A percentile compares a stretch with the other conserved stretches of the same genome.
Evolutionary conservation across 2,113 vertebrate genomes (phyloP).

Genomic region (Candoia aspera): DNA sequence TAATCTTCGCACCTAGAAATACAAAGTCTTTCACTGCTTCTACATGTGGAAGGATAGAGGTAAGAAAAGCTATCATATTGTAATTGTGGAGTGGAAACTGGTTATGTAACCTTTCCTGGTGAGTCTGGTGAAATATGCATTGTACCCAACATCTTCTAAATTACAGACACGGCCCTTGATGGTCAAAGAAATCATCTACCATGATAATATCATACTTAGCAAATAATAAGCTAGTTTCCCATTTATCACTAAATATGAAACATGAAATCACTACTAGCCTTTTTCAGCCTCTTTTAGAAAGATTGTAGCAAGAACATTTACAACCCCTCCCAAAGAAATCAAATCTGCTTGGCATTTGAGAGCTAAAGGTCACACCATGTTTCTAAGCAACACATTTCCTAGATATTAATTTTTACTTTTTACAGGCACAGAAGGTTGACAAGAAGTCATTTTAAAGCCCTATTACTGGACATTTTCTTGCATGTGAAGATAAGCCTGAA

Average conservation of each 20-base stretch:
- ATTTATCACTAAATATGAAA: neutral
- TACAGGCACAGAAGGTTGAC: neutral
- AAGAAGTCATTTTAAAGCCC: neutral
- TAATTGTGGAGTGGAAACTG: neutral
- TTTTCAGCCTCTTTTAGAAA: neutral
- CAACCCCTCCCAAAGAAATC: slow-evolving; percentile 9
- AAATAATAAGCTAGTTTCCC: neutral
- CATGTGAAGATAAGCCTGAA: neutral
- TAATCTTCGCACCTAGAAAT: too few species aligned
- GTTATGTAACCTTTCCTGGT: neutral
- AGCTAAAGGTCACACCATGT: neutral
- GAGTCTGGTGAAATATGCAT: neutral
- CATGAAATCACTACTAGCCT: neutral
- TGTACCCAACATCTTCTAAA: neutral
- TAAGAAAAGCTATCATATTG: neutral
- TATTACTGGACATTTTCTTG: neutral
- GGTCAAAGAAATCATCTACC: slow-evolving; percentile 5
- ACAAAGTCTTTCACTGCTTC: too few species aligned
- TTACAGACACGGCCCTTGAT: neutral
- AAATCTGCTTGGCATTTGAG: neutral
- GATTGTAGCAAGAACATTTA: neutral
- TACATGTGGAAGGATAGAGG: too few species aligned
- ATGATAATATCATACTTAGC: neutral
- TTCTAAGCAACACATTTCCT: slow-evolving; percentile 21
- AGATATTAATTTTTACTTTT: neutral